These are phyloP conservation scores for Turritopsis rubra DNA, from an alignment of 30 jellyfish, hydroid and myxozoan genomes.

Conservation along the genomic window DNA sequence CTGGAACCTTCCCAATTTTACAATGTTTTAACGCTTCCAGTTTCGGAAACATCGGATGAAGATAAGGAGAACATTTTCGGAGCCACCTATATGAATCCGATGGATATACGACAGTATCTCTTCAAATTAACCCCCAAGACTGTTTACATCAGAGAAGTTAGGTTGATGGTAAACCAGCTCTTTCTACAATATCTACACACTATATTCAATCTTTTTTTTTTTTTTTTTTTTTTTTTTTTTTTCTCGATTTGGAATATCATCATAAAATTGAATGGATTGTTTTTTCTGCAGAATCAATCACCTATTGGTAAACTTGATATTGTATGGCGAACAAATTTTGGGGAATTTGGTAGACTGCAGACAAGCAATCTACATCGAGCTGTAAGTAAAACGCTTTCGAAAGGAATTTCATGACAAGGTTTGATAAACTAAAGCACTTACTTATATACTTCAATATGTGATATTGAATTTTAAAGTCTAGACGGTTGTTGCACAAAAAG, in stretches of 20 bases:
- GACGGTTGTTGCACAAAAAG: too few relatives aligned
- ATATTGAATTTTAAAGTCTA: too few relatives aligned
- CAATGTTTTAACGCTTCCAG: conserved; percentile 39
- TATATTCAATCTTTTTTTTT: conserved; percentile 1
- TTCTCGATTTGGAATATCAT: background rate
- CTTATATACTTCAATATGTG: too few relatives aligned
- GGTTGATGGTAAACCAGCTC: conserved; percentile 37
- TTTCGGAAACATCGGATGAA: background rate
- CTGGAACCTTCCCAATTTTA: conserved; percentile 72
- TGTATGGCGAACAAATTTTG: conserved; percentile 89
- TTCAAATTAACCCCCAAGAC: conserved; percentile 57
- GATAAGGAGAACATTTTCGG: conserved; percentile 54
- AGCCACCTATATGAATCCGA: conserved; percentile 50
- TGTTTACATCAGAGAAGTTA: conserved; percentile 34
- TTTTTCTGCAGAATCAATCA: conserved; percentile 28
- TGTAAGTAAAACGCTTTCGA: conserved; percentile 12
- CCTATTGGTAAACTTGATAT: conserved; percentile 84
- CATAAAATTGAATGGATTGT: background rate
- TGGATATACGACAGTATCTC: conserved; percentile 83
- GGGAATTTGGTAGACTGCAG: conserved; percentile 89
- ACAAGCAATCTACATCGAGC: conserved; percentile 85
- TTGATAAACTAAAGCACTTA: too few relatives aligned
- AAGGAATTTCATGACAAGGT: background rate
- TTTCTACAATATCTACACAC: background rate
- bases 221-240: background rate